Percentiles rank a stretch among this genome's conserved stretches.
These are phyloP conservation scores for Calephelis perditalis DNA, from an alignment of 2,888 invertebrate genomes.

Conservation along the genomic window DNA sequence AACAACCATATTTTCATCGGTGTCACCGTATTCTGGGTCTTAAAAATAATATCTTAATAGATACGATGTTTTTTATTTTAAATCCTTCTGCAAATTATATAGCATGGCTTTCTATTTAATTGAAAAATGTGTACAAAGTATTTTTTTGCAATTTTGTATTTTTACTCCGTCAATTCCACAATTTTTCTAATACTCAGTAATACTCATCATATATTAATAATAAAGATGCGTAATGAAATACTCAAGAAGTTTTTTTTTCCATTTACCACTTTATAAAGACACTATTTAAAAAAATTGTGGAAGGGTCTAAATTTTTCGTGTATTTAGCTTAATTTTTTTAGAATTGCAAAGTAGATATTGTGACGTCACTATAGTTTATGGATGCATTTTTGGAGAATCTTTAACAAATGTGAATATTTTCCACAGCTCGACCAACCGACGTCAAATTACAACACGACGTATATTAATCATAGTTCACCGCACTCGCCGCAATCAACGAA, in stretches of 20 bases:
- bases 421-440: slow-evolving; percentile 63
- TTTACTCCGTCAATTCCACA: neutral
- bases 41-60: neutral
- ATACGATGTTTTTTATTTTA: too few species aligned
- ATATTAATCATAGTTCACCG: slow-evolving; percentile 68
- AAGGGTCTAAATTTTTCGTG: neutral
- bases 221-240: too few species aligned
- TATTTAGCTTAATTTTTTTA: slow-evolving; percentile 5
- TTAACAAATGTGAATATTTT: slow-evolving; percentile 7
- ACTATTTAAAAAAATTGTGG: neutral
- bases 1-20: too few species aligned
- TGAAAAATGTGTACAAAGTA: too few species aligned
- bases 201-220: too few species aligned
- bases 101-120: neutral
- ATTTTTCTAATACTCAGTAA: neutral
- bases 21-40: neutral
- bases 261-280: too few species aligned
- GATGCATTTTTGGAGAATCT: neutral
- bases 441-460: slow-evolving; percentile 61
- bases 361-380: neutral
- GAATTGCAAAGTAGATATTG: slow-evolving; percentile 11
- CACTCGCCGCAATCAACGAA: slow-evolving; percentile 67
- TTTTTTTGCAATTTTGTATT: too few species aligned
- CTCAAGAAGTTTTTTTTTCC: too few species aligned
- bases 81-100: neutral